Evolutionary conservation across 2,888 invertebrate species (phyloP), one percentile per base, ranked within the genome.

Genomic region (Heliconius aoede): DNA sequence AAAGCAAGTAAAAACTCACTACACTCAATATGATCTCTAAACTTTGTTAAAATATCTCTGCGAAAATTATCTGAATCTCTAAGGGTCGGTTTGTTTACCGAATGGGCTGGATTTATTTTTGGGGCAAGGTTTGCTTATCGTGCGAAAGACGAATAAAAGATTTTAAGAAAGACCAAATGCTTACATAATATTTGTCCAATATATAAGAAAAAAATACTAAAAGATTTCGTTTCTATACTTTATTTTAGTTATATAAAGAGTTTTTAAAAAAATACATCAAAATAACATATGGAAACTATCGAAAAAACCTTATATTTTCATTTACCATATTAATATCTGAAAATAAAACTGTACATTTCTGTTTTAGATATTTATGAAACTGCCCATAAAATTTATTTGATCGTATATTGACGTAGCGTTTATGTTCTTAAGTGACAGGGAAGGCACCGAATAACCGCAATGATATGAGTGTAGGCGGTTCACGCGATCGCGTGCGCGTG

Each of bases 401-500:
- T 64, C 32, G 3, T 28, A 72, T 26, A 60, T 40, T 36, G 21
- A 36, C 26, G 60, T 21, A 61, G 21, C 40, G 26, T 11, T 36
- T 72, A 61, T 36, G 62, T 73, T 28, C 46, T 28, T 62, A 73
- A 73, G 73, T 73, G 73, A 64, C 62, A 58, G 58, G 9, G 55
- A 26, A 40, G 72, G 72, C 65, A 72, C 65, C 78, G 36, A 72
- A 40, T 74, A 71, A 72, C 76, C 61, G 71, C 67, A 76, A 72
- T 76, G 72, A 76, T 61, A 60, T 40, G 61, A 55, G 61, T 40
- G 72, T 26, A 46, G 32, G 72, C 58, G 58, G 55, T 67, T 36
- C 80, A 80, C 74, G 79, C 77, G 75, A 80, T 80, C 80, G 80
- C 80, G 76, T 80, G 78, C 13, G 28, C 51, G 62, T 72, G 71